Percentiles rank a stretch among this genome's conserved stretches.
phyloP scores from a whole-genome alignment of 2,888 invertebrate species.

The Gandaritis pyraliata region DNA sequence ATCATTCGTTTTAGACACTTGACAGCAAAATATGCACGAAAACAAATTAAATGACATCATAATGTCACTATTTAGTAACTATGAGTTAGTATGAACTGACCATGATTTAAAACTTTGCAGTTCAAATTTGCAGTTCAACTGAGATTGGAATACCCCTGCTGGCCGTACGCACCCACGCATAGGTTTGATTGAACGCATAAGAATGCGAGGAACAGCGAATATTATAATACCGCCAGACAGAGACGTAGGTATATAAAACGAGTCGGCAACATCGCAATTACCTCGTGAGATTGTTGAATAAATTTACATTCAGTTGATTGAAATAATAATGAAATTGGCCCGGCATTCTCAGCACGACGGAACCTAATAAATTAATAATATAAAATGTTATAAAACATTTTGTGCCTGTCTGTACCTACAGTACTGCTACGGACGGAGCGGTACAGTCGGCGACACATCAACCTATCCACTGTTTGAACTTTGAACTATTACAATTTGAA shows the following conservation, averaged over 20 bases:
- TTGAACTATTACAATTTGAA: too few relatives aligned
- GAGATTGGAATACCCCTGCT: too few relatives aligned
- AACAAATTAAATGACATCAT: too few relatives aligned
- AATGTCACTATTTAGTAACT: too few relatives aligned
- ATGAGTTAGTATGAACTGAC: too few relatives aligned
- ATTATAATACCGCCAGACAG: conserved; percentile 55
- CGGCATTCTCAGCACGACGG: conserved; percentile 75
- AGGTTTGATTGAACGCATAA: conserved; percentile 82
- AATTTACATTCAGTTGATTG: conserved; percentile 85
- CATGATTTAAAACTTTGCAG: too few relatives aligned
- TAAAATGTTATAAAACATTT: conserved; percentile 81
- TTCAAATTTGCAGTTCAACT: too few relatives aligned
- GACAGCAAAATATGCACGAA: too few relatives aligned
- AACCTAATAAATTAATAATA: conserved; percentile 82
- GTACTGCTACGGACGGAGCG: conserved; percentile 45
- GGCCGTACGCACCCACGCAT: conserved; percentile 61
- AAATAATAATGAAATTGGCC: conserved; percentile 85
- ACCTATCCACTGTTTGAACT: too few relatives aligned
- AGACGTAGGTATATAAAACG: conserved; percentile 52
- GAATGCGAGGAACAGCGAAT: conserved; percentile 74
- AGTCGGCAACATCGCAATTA: conserved; percentile 76
- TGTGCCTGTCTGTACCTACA: conserved; percentile 59
- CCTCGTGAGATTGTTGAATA: conserved; percentile 84
- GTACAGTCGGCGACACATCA: too few relatives aligned
- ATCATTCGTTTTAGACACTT: too few relatives aligned